Conservation (phyloP, 2,113 vertebrate genomes). For the Triplophysa dalaica region DNA sequence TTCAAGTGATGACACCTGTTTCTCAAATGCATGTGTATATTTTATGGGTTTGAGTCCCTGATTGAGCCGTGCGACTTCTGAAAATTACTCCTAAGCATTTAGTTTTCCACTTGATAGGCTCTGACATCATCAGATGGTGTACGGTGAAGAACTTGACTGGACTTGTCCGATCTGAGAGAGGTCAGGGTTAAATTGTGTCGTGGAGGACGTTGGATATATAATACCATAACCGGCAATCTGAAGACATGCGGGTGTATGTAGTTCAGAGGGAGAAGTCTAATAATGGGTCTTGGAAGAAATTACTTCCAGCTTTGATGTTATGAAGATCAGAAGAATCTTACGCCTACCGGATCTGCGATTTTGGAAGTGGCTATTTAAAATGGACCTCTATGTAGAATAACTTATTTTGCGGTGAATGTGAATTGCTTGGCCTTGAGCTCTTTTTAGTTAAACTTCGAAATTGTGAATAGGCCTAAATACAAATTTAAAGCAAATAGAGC, state of each 20-base stretch:
- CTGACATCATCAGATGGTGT: not conserved
- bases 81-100: not conserved
- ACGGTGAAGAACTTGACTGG: not conserved
- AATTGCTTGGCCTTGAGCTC: slow-evolving; percentile 6
- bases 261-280: no score
- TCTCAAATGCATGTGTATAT: slow-evolving; percentile 32
- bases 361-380: not conserved
- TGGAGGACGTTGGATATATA: not conserved
- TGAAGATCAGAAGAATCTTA: not conserved
- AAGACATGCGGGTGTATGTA: not conserved
- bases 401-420: not conserved
- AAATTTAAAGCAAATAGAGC: not conserved
- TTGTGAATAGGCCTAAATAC: not conserved
- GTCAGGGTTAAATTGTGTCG: not conserved
- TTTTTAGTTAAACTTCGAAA: not conserved
- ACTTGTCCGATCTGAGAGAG: not conserved
- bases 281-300: not conserved
- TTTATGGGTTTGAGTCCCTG: slow-evolving; percentile 44
- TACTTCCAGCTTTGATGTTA: not conserved
- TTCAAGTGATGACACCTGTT: slow-evolving; percentile 68
- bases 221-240: not conserved
- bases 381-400: not conserved
- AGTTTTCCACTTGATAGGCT: slow-evolving; percentile 7
- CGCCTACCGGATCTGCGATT: not conserved
- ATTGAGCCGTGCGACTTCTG: not conserved